These are phyloP conservation scores for Gavia stellata DNA, from an alignment of 2,113 vertebrate genomes.

Conservation along the genomic window DNA sequence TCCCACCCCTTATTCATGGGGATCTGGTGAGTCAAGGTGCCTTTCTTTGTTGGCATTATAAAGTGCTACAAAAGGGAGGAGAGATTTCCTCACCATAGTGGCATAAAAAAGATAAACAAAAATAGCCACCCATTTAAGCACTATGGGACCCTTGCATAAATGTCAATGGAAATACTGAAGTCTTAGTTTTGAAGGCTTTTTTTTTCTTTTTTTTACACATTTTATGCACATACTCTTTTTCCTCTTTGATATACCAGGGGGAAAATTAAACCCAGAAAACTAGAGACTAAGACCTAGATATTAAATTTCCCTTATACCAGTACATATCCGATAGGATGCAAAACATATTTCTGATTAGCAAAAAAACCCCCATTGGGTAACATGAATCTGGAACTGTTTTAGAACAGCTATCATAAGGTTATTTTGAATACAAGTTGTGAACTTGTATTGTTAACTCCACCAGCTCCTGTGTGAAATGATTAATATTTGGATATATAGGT, in stretches of 20 bases:
- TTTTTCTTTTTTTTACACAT: not conserved
- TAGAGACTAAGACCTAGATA: not conserved
- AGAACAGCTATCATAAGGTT: not conserved
- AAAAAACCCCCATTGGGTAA: not conserved
- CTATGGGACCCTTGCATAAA: not conserved
- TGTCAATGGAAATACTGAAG: not conserved
- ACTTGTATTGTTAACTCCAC: not conserved
- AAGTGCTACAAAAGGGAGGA: not conserved
- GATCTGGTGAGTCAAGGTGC: not conserved
- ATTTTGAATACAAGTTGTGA: not conserved
- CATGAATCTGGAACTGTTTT: not conserved
- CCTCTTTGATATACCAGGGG: not conserved
- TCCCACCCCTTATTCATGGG: fast-evolving
- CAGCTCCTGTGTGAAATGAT: not conserved
- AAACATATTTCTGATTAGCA: not conserved
- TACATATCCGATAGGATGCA: not conserved
- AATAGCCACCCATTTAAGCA: not conserved
- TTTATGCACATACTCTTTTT: not conserved
- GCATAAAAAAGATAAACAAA: not conserved
- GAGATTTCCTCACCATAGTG: not conserved
- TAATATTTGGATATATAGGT: not conserved
- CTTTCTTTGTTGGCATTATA: not conserved
- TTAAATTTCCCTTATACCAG: not conserved
- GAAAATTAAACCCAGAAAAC: not conserved
- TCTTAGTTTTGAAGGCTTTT: not conserved